Evolutionary conservation across 2,113 vertebrate genomes (phyloP).

Genomic region (Plotosus lineatus): DNA sequence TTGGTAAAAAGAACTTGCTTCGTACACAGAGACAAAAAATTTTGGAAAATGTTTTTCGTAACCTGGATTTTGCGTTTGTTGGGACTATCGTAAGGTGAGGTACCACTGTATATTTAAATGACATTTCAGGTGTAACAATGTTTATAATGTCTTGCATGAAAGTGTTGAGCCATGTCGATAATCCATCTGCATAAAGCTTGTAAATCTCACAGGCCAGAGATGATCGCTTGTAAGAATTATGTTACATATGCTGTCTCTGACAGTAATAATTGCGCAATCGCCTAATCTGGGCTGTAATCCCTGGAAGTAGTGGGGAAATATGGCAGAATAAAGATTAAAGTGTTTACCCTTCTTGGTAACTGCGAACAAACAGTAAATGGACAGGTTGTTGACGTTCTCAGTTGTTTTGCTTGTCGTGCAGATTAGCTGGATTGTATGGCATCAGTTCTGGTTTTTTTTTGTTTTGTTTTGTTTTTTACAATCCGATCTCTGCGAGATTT

Average conservation of each 20-base stretch:
- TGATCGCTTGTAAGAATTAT: conserved; percentile 11
- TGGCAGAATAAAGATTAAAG: conserved; percentile 47
- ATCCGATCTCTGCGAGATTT: background rate
- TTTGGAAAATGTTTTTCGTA: too few relatives aligned
- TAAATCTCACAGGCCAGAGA: conserved; percentile 3
- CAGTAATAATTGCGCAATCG: conserved; percentile 53
- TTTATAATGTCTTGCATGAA: background rate
- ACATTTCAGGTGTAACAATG: background rate
- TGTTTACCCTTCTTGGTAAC: conserved; percentile 46
- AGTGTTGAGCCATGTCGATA: background rate
- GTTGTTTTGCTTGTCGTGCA: background rate
- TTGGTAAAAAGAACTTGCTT: too few relatives aligned
- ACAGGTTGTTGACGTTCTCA: background rate
- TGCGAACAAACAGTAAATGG: conserved; percentile 33
- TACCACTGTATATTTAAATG: background rate
- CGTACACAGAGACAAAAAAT: too few relatives aligned
- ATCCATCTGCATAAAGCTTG: background rate
- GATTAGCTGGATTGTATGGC: conserved; percentile 11
- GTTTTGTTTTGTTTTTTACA: too few relatives aligned
- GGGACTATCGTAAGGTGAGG: too few relatives aligned
- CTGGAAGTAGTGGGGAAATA: conserved; percentile 46
- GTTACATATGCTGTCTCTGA: conserved; percentile 30
- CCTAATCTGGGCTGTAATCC: conserved; percentile 56
- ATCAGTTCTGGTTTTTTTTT: background rate
- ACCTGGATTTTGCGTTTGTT: too few relatives aligned